Evolutionary conservation across 2,888 invertebrate genomes (phyloP), one percentile per base, ranked within the genome.

Genomic region (Parnassius smintheus): DNA sequence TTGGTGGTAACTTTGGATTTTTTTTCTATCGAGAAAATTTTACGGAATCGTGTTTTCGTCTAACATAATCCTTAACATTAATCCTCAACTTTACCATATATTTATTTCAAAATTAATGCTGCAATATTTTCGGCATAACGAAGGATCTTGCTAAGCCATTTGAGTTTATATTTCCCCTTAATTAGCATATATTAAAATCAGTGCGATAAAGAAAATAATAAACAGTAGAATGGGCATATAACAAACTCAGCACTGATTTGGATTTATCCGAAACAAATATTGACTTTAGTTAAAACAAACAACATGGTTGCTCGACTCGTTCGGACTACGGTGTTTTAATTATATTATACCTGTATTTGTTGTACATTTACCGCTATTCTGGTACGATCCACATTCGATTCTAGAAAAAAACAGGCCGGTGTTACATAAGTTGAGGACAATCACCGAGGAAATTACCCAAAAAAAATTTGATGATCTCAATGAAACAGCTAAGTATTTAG

Each of bases 261-360:
- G 66, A 72, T 65, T 75, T 80, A 81, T 78, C 80, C 81, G 68
- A 72, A 78, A 74, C 76, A 79, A 83, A 83, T 79, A 80, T 82
- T 83, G 70, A 70, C 77, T 71, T 75, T 71, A 62, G 72, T 78
- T 77, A 71, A 70, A 73, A 72, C 72, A 75, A 73, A 70, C 66
- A 62, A 69, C 64, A 64, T 60, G 61, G 68, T 57, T 70, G 65
- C 60, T 70, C 67, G 69, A 65, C 64, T 62, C 61, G 63, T 66
- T 64, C 65, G 67, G 67, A 64, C 54, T 59, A 65, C 65, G 67
- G 55, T 9, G 42, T 50, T 41, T 45, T 53, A 50, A 63, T 55
- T 59, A 58, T 35, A 55, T 55, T 45, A 10, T 56, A 11, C 13
- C 8, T 50, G 13, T 44, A 50, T 55, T 9, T 46, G 8, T n/a